Evolutionary conservation across 53 echinoderm and acorn worm genomes (phyloP).

Genomic region (Antedon mediterranea): DNA sequence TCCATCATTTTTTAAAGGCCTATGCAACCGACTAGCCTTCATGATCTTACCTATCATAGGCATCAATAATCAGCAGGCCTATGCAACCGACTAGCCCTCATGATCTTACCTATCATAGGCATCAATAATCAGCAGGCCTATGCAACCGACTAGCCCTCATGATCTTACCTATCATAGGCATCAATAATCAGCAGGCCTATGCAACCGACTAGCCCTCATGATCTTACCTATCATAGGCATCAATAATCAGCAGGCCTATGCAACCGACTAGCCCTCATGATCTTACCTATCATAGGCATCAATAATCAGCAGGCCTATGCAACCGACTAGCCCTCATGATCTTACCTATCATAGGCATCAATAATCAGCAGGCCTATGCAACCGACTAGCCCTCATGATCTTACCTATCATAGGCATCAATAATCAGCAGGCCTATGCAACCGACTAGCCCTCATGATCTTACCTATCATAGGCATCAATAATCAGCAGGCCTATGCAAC

Average conservation of each 20-base stretch:
- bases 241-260: neutral
- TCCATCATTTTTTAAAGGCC: too few species aligned
- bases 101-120: neutral
- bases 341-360: neutral
- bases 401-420: neutral
- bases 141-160: neutral
- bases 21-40: neutral
- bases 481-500: neutral
- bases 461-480: neutral
- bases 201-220: neutral
- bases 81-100: neutral
- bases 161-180: neutral
- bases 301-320: neutral
- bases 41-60: neutral
- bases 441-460: neutral
- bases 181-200: neutral
- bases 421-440: neutral
- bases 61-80: neutral
- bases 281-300: neutral
- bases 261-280: neutral
- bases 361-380: neutral
- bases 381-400: neutral
- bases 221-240: neutral
- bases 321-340: neutral
- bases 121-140: neutral